Conservation (phyloP, 2,113 vertebrate genomes). For the Mesoclemmys tuberculata region DNA sequence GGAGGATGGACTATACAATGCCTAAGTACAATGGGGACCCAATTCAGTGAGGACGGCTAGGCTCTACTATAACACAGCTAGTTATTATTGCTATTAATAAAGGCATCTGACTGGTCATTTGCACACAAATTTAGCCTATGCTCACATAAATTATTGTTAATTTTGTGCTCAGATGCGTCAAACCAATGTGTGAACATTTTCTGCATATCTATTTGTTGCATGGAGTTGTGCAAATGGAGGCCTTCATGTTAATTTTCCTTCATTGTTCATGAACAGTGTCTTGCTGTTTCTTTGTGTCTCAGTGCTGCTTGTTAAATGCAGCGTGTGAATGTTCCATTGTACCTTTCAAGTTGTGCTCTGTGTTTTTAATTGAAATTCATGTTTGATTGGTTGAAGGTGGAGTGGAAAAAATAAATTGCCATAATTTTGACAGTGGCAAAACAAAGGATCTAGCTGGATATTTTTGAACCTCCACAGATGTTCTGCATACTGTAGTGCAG, state of each 20-base stretch:
- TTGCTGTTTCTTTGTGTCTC: neutral
- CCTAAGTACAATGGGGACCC: neutral
- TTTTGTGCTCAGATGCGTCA: neutral
- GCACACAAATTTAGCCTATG: neutral
- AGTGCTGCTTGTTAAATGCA: neutral
- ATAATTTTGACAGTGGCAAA: neutral
- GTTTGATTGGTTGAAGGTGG: neutral
- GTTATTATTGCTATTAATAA: rapidly evolving
- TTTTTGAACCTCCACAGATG: neutral
- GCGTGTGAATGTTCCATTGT: neutral
- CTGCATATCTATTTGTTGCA: rapidly evolving
- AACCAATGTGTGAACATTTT: rapidly evolving
- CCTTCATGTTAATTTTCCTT: neutral
- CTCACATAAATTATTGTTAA: neutral
- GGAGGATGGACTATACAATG: neutral
- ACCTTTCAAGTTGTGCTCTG: neutral
- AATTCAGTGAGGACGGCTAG: neutral
- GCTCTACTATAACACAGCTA: neutral
- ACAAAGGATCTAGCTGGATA: neutral
- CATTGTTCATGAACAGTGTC: neutral
- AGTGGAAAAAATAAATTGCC: neutral
- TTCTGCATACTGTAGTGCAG: neutral
- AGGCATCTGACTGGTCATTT: neutral
- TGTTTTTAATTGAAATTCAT: neutral
- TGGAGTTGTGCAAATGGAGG: neutral